Evolutionary conservation across 2,888 invertebrate genomes (phyloP), one percentile per base, ranked within the genome.

Genomic region (Taphrorychus bicolor): DNA sequence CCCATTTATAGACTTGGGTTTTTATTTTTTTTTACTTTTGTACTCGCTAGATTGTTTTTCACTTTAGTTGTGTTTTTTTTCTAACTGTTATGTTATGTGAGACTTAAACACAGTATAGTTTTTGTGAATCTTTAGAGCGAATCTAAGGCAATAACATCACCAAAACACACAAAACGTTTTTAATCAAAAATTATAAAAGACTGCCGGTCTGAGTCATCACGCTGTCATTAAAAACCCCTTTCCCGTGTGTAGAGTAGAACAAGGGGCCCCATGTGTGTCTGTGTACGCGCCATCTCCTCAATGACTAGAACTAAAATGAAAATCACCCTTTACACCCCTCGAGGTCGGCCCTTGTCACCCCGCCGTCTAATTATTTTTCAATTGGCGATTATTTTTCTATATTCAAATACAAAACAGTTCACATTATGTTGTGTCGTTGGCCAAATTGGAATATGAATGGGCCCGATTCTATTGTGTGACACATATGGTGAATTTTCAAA

Each of bases 221-320:
- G 70, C 71, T 71, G 72, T 73, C 73, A 73, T 73, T 73, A 73
- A 73, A 73, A 73, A 73, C 68, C 73, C 73, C 72, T 71, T 73
- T 71, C 66, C 68, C n/a, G 62, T 56, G 64, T 24, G 57, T 18
- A 66, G 71, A 65, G 67, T 72, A 69, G 71, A 72, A 65, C 65
- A 66, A 60, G 66, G 71, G 72, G 71, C 69, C 72, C 69, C 72
- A 72, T 74, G 74, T 72, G 72, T 60, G 56, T 51, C 24, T 74
- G 74, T 72, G 72, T 56, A 49, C 45, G 24, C 40, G 54, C 51
- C 66, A 48, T 60, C 66, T 59, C 59, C 53, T 65, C 53, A 64
- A 58, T 64, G 52, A 58, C 72, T 72, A 68, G 67, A 73, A 72
- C 70, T 65, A 71, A 71, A 74, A 73, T 70, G 72, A 71, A 73